Evolutionary conservation across 2,888 invertebrate genomes (phyloP).

Genomic region (Rambutsinella grinnellia): DNA sequence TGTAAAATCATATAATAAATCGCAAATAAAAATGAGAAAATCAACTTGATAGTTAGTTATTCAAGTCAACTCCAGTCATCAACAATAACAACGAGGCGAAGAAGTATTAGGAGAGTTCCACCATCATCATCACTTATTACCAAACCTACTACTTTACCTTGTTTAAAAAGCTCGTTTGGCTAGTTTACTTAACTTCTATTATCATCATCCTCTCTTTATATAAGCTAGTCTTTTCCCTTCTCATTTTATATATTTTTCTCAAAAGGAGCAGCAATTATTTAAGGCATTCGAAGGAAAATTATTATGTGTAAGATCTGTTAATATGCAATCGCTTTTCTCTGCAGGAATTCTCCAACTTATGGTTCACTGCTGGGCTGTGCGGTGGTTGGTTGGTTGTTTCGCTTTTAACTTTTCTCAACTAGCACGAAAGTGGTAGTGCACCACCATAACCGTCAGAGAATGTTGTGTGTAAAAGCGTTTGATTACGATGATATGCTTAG

Average conservation of each 20-base stretch:
- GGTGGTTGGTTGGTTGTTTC: too few species aligned
- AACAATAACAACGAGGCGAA: conserved; percentile 3
- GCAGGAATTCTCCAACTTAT: conserved; percentile 57
- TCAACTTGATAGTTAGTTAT: conserved; percentile 30
- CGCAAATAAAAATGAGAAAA: conserved; percentile 41
- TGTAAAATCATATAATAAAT: conserved; percentile 52
- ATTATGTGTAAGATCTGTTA: conserved; percentile 65
- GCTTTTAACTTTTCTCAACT: too few species aligned
- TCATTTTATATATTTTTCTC: conserved; percentile 39
- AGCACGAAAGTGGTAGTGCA: too few species aligned
- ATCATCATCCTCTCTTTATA: conserved; percentile 11
- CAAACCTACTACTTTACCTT: conserved; percentile 24
- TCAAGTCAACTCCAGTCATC: conserved; percentile 38
- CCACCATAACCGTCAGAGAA: too few species aligned
- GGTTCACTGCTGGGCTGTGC: conserved; percentile 42
- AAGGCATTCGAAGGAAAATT: conserved; percentile 64
- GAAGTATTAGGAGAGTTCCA: neutral
- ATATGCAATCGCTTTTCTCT: conserved; percentile 63
- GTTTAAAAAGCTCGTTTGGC: conserved; percentile 48
- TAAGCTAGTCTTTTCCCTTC: conserved; percentile 37
- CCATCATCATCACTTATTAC: conserved; percentile 23
- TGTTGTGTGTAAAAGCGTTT: too few species aligned
- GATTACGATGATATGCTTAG: too few species aligned
- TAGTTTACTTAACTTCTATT: conserved; percentile 44
- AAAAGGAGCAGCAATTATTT: conserved; percentile 60